Conservation (phyloP, 2,797 vertebrate genomes). For the Darevskia mixta region DNA sequence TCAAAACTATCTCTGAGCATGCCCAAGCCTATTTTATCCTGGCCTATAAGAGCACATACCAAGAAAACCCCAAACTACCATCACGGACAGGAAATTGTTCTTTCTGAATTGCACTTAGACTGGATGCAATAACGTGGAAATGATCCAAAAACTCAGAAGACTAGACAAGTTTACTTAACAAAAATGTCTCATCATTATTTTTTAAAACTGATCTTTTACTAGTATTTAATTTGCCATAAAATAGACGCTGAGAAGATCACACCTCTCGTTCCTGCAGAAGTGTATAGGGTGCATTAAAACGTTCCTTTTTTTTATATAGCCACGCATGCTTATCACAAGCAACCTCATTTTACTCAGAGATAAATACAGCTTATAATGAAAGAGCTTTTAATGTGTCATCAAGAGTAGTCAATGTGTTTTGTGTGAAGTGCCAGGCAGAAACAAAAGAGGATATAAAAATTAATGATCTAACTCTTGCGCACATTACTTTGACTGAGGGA, state of each 20-base stretch:
- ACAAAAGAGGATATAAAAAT: slow-evolving; percentile 63
- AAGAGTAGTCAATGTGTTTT: slow-evolving; percentile 55
- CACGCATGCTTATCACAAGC: neutral
- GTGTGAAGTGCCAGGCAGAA: slow-evolving; percentile 63
- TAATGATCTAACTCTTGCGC: slow-evolving; percentile 60
- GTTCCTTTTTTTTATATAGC: slow-evolving; percentile 11
- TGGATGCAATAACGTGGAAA: neutral
- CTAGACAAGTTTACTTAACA: neutral
- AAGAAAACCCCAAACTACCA: neutral
- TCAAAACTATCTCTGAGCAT: neutral
- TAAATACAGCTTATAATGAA: slow-evolving; percentile 52
- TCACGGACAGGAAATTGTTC: neutral
- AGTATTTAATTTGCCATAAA: neutral
- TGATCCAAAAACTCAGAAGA: neutral
- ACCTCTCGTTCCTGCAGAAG: neutral
- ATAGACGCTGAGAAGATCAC: slow-evolving; percentile 1
- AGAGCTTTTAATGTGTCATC: slow-evolving; percentile 66
- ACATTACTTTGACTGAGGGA: slow-evolving; percentile 65
- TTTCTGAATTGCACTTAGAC: neutral
- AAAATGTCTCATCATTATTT: neutral
- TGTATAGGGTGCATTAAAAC: neutral
- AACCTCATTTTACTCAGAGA: slow-evolving; percentile 62
- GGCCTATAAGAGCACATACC: neutral
- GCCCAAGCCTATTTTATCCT: neutral
- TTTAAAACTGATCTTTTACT: neutral